Evolutionary conservation across 2,113 vertebrate genomes (phyloP).

Genomic region (Lepisosteus osseus): DNA sequence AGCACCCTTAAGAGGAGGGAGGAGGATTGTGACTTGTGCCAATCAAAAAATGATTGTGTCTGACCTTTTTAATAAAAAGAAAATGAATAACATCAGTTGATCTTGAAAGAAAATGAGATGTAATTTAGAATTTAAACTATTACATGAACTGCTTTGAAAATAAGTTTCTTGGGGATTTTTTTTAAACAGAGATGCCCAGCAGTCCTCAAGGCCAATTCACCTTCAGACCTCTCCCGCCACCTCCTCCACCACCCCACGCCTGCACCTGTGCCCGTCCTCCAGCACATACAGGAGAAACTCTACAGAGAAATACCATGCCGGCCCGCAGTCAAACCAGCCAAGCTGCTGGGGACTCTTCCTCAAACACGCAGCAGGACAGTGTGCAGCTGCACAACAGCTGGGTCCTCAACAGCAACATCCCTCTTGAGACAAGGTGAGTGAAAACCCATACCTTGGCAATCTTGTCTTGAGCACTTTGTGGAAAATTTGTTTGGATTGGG

Average conservation of each 20-base stretch:
- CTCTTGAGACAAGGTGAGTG: conserved; percentile 90
- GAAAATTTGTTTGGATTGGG: no score
- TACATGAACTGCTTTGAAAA: no score
- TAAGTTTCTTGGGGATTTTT: no score
- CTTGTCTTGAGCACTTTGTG: no score
- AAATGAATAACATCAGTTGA: no score
- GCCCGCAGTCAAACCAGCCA: conserved; percentile 84
- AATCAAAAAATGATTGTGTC: no score
- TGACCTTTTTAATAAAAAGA: no score
- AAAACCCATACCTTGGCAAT: fast-evolving
- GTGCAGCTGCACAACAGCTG: conserved; percentile 94
- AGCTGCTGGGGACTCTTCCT: conserved; percentile 65
- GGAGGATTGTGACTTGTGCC: no score
- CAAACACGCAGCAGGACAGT: conserved; percentile 65
- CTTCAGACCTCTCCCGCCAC: conserved; percentile 87
- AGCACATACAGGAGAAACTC: conserved; percentile 76
- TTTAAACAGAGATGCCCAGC: conserved; percentile 76
- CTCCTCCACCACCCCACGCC: conserved; percentile 84
- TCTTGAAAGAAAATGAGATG: no score
- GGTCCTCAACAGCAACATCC: conserved; percentile 97
- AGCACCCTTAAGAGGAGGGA: no score
- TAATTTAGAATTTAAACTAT: no score
- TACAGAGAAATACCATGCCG: conserved; percentile 91
- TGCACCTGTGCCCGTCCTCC: conserved; percentile 88
- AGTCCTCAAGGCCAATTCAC: conserved; percentile 92